Evolutionary conservation across 1,140 invertebrate species (phyloP).

Genomic region (Drosophila nannoptera): DNA sequence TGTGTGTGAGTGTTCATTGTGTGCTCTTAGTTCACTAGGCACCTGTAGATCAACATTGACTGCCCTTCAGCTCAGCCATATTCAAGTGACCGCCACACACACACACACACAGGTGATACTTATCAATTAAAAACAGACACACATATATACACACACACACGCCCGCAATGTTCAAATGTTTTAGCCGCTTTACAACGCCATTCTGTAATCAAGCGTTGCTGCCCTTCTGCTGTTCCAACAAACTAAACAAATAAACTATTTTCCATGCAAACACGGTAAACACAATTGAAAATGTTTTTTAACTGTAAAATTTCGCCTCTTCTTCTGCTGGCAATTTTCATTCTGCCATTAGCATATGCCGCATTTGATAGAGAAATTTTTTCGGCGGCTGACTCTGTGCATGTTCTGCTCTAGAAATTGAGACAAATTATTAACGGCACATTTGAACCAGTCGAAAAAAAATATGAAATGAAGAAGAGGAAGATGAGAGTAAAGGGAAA

Average conservation of each 20-base stretch:
- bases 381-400: conserved; percentile 7
- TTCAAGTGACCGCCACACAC: conserved; percentile 56
- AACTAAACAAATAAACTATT: conserved; percentile 17
- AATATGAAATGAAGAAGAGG: too few species aligned
- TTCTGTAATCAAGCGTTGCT: conserved; percentile 21
- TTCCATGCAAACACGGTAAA: conserved; percentile 15
- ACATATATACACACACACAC: conserved; percentile 16
- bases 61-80: conserved; percentile 62
- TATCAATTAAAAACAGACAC: too few species aligned
- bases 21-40: conserved; percentile 42
- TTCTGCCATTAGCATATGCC: not conserved
- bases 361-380: conserved; percentile 11
- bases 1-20: conserved; percentile 13
- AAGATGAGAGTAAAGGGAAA: too few species aligned
- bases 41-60: conserved; percentile 69
- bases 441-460: conserved; percentile 14
- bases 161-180: conserved; percentile 15
- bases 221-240: conserved; percentile 3
- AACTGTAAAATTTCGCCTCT: conserved; percentile 25
- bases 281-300: conserved; percentile 24
- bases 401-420: conserved; percentile 68
- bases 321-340: conserved; percentile 28
- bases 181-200: conserved; percentile 9
- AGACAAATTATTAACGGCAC: conserved; percentile 71
- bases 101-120: conserved; percentile 23